phyloP scores from a whole-genome alignment of 2,888 invertebrate genomes.

The Nasonia oneida region DNA sequence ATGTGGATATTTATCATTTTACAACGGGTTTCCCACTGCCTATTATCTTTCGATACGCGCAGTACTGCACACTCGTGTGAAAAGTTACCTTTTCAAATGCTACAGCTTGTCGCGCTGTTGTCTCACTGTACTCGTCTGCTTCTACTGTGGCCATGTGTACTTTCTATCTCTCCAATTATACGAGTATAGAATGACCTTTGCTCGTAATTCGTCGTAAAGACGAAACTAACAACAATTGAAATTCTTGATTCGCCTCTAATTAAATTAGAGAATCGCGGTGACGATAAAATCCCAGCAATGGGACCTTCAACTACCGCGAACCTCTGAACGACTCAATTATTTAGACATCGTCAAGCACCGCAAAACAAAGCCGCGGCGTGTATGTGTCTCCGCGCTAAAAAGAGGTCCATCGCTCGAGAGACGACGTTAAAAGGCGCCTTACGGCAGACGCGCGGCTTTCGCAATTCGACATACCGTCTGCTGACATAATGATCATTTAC shows the following conservation, averaged over 20 bases:
- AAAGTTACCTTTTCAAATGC: neutral
- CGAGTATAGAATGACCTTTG: neutral
- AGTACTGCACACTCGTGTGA: neutral
- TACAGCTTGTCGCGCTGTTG: neutral
- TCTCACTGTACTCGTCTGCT: neutral
- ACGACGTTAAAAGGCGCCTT: conserved; percentile 24
- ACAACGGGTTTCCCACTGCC: neutral
- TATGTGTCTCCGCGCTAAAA: neutral
- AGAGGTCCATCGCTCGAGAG: conserved; percentile 8
- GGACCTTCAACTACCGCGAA: neutral
- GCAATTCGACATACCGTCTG: conserved; percentile 38
- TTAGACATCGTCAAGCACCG: neutral
- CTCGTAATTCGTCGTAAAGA: too few species aligned
- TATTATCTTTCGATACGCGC: neutral
- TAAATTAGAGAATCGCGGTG: neutral
- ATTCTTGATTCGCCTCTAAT: neutral
- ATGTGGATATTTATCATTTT: conserved; percentile 16
- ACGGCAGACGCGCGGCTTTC: neutral
- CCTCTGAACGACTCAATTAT: conserved; percentile 34
- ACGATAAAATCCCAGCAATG: neutral
- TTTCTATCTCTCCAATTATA: neutral
- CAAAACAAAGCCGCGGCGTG: neutral
- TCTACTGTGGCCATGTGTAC: neutral
- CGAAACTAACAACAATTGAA: neutral
- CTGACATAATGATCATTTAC: conserved; percentile 59